phyloP scores from a whole-genome alignment of 2,797 vertebrate species.

The Rhinogobio ventralis region DNA sequence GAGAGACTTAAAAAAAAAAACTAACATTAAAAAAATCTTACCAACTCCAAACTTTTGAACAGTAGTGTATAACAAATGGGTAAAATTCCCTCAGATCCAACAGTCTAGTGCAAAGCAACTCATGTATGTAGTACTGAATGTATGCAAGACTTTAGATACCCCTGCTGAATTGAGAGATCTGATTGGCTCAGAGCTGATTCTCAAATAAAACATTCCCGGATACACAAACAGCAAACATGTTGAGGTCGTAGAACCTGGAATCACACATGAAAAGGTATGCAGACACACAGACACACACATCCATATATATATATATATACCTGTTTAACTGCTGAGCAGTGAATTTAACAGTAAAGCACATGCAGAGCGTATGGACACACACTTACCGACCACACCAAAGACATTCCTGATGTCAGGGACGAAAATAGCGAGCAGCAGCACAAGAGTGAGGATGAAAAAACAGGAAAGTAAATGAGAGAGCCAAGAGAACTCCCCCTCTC shows the following conservation, averaged over 20 bases:
- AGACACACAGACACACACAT: conserved; percentile 1
- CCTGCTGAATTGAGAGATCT: conserved; percentile 83
- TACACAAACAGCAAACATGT: conserved; percentile 92
- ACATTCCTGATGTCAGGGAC: conserved; percentile 92
- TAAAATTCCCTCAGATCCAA: neutral
- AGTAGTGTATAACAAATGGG: neutral
- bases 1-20: neutral
- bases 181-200: conserved; percentile 83
- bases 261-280: conserved; percentile 13
- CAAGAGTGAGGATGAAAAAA: conserved; percentile 78
- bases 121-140: neutral
- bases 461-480: conserved; percentile 81
- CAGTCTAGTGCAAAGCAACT: neutral
- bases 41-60: neutral
- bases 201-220: conserved; percentile 93
- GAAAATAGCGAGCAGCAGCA: conserved; percentile 88
- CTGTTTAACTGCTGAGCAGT: neutral
- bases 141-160: conserved; percentile 74
- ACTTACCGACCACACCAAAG: conserved; percentile 86
- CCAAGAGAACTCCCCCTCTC: conserved; percentile 82
- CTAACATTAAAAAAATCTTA: neutral
- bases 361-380: neutral
- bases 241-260: conserved; percentile 84
- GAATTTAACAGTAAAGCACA: neutral
- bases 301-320: neutral